Base-by-base conservation (phyloP, 2,888 invertebrate species). In the Polydrusus cervinus region DNA sequence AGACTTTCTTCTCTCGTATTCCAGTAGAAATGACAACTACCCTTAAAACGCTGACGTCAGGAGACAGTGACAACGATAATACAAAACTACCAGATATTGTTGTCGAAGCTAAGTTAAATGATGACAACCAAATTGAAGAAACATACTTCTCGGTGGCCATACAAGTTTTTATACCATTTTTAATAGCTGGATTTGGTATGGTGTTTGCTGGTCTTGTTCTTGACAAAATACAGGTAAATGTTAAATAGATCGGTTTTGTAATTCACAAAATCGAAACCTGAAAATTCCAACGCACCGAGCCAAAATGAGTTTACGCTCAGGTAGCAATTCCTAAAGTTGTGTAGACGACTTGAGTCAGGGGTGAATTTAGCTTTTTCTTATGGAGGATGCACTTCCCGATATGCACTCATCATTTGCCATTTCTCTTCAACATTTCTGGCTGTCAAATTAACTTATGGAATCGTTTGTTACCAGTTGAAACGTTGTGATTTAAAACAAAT, bases 121-220 rank as follows among this genome's bases (percentile, higher is more conserved):
- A 84, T 61, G 85, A 85, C 16, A 86, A 85, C 47, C 88, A 89
- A 78, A 86, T 84, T 40, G 82, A 88, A 75, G 92, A 92, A 84
- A 90, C 90, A 11, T 90, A 90, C 84, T 86, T 90, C 78, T 89
- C 90, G 40, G 90, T 92, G 79, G 89, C 90, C 34, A 88, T 92
- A 78, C 92, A 94, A 88, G 93, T 94, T 43, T 89, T 90, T 80
- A 89, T 91, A 82, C 94, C 94, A 16, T 94, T 93, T 85, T 87
- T 94, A 73, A 90, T 94, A 72, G 94, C 94, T 76, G 94, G 94
- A 30, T 90, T 93, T 83, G 94, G 94, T 60, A 94, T 93, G 91
- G 94, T 95, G 34, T 92, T 91, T 76, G 94, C 94, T 75, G 94
- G 94, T 67, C 87, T 94, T 76, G 92, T 94, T 51, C 88, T 94